These are phyloP conservation scores for Cygnus olor DNA, from an alignment of 2,797 vertebrate genomes.

Conservation along the genomic window DNA sequence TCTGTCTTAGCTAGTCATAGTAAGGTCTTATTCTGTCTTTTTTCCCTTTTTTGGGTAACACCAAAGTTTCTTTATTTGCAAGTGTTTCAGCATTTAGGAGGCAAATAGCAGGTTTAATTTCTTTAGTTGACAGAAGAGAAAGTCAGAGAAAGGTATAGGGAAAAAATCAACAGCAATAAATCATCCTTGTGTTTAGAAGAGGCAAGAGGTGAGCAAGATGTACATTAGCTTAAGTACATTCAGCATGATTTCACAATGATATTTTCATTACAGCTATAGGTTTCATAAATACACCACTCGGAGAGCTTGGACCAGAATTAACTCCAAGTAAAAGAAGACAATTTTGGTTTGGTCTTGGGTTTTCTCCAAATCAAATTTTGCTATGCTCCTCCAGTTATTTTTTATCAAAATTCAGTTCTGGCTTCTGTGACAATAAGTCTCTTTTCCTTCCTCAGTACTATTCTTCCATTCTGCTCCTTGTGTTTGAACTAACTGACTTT, in stretches of 20 bases:
- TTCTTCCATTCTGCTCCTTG: not conserved
- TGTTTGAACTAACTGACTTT: not conserved
- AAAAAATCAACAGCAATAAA: not conserved
- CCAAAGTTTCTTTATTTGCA: not conserved
- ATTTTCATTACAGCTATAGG: not conserved
- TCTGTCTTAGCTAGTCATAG: not conserved
- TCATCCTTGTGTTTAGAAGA: not conserved
- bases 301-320: not conserved
- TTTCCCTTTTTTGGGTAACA: not conserved
- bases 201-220: not conserved
- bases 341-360: not conserved
- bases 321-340: not conserved
- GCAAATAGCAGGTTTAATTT: not conserved
- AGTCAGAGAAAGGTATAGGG: not conserved
- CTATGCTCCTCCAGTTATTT: not conserved
- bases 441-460: not conserved
- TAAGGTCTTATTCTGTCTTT: not conserved
- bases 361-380: not conserved
- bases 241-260: not conserved
- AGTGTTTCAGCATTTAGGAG: not conserved
- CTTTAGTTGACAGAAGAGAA: not conserved
- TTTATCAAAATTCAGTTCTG: not conserved
- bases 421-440: not conserved
- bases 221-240: not conserved
- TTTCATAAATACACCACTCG: not conserved